Evolutionary conservation across 64 coral and sea anemone genomes (phyloP), one percentile per base, ranked within the genome.

Genomic region (Hydrozoanthus tunicans): DNA sequence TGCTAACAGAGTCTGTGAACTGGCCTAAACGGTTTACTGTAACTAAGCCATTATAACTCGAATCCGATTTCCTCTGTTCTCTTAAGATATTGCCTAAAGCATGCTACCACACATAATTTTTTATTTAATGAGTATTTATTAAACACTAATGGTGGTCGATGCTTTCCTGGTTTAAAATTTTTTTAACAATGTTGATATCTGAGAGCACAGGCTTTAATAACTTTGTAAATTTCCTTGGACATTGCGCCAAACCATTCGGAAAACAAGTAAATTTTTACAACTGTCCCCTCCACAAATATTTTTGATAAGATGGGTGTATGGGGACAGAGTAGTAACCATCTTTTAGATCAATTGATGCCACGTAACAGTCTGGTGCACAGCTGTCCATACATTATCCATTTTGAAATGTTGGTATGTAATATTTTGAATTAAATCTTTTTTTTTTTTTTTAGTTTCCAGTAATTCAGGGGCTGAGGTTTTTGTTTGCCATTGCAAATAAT

Each of bases 131-230:
- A 15, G 3, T 67, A 67, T 67, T 20, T 20, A 20, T 20, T 20
- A 20, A 20, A 20, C 20, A 20, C 20, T 20, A 20, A 20, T 20
- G 20, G 20, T 20, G 20, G 20, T 20, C 20, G 20, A 20, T 20
- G 20, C 20, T 20, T 20, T 20, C 20, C 20, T 20, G 20, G 20
- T 20, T 20, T 20, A 20, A 20, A 20, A 20, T 20, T 20, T 20
- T 20, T 20, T 20, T 20, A 20, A 20, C 20, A 20, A 20, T 20
- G 20, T 20, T 20, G 20, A 20, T 20, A 20, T 20, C 20, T 20
- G 91, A 93, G 24, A 86, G 85, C 53, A 93, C 73, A 58, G 91
- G 91, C 91, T 93, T 93, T 57, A 93, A 65, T n/a, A 86, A 79
- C 56, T 86, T 92, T 65, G 81, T 86, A 15, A 86, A 86, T 86